Base-by-base conservation (phyloP, 2,797 vertebrate genomes). In the Tauraco hartlaubi region DNA sequence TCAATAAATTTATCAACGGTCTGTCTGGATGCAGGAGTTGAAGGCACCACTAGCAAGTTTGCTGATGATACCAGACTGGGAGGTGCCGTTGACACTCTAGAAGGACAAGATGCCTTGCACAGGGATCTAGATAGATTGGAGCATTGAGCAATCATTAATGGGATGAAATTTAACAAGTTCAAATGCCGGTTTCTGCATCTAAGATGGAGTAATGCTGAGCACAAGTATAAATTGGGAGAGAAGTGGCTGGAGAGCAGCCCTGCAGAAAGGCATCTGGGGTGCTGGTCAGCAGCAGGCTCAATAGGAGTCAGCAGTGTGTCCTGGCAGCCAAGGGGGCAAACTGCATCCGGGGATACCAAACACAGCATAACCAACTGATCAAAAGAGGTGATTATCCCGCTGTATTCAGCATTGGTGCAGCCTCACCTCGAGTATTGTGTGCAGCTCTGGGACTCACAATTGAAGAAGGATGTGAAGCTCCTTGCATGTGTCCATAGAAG, bases 401-500 rank as follows among this genome's bases (percentile, higher is more conserved):
- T 37, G 6, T 26, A 2, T 51, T 71, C 11, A 11, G 8, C 1
- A 0, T 31, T 64, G 56, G 2, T 52, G 48, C 4, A 1, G 8
- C 11, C 37, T 91, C 41, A 44, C 4, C 55, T n/a, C 8, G 14
- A 55, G 26, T 22, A 25, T 25, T 51, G 49, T 51, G 49, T 28
- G 39, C 49, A 51, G 49, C 26, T 51, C 49, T 51, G 49, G 26
- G 49, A 25, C 26, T 25, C 26, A 28, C 49, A 15, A 51, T 51
- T 51, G 26, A 51, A 51, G 49, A 51, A 26, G 25, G 49, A 51
- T 51, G 25, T 51, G 25, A 15, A 28, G 49, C 26, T 51, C 15
- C 25, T 28, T 51, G 15, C 28, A 28, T 51, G 26, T 15, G 26
- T 51, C 49, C 49, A 51, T 25, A 49, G 23, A 13, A 51, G 26